phyloP scores from a whole-genome alignment of 2,888 invertebrate species.

The Therioaphis trifolii region DNA sequence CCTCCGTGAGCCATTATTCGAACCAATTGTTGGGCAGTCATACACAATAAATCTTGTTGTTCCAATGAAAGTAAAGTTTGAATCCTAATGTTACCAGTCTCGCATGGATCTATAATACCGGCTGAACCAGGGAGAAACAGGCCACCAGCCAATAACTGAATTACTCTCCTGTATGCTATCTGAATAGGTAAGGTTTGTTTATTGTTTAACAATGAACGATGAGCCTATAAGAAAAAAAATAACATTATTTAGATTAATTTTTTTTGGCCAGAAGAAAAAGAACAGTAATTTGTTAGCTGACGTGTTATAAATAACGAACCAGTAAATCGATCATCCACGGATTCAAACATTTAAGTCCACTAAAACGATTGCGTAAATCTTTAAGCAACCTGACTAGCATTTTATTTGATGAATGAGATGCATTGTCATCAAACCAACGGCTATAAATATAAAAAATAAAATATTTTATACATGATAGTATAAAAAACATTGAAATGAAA shows the following conservation, averaged over 20 bases:
- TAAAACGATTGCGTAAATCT: slow-evolving; percentile 89
- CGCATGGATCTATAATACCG: slow-evolving; percentile 86
- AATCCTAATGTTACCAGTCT: slow-evolving; percentile 86
- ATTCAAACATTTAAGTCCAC: slow-evolving; percentile 89
- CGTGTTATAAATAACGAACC: slow-evolving; percentile 68
- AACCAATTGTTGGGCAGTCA: slow-evolving; percentile 92
- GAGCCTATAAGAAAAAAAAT: slow-evolving; percentile 74
- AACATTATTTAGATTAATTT: not conserved
- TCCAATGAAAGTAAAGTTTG: slow-evolving; percentile 91
- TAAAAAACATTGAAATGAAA: slow-evolving; percentile 1
- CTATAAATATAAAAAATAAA: slow-evolving; percentile 68
- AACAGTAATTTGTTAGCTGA: no score
- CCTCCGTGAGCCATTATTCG: slow-evolving; percentile 94
- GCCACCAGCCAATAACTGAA: slow-evolving; percentile 92
- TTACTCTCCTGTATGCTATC: slow-evolving; percentile 88
- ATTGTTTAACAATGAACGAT: slow-evolving; percentile 96
- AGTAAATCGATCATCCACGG: slow-evolving; percentile 97
- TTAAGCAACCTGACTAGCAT: slow-evolving; percentile 92
- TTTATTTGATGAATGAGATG: slow-evolving; percentile 96
- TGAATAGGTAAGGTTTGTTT: slow-evolving; percentile 92
- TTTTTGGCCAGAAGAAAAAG: no score
- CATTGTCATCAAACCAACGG: slow-evolving; percentile 98
- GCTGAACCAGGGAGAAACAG: slow-evolving; percentile 94
- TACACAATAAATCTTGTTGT: slow-evolving; percentile 92
- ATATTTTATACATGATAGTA: not conserved